Conservation (phyloP, 2,113 vertebrate genomes). For the Marmota monax region DNA sequence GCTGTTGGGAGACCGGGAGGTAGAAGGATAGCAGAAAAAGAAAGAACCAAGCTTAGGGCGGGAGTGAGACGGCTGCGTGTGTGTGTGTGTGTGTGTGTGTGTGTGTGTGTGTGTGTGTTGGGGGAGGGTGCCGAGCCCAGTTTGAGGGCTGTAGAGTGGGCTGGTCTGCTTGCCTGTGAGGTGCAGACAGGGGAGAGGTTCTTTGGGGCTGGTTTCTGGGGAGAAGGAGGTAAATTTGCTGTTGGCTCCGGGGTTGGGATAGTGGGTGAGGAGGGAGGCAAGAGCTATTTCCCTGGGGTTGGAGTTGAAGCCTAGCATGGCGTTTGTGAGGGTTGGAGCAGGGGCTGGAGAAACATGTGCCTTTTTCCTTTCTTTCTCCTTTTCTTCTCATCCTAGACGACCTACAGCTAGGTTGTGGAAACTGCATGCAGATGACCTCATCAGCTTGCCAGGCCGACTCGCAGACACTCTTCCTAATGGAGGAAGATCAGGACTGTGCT, state of each 20-base stretch:
- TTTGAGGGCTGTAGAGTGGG: neutral
- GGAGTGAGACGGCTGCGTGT: neutral
- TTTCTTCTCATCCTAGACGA: neutral
- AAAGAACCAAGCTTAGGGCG: constrained; percentile 42
- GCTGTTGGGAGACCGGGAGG: constrained; percentile 71
- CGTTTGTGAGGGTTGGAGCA: neutral
- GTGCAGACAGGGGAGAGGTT: neutral
- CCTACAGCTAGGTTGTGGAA: neutral
- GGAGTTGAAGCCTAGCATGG: neutral
- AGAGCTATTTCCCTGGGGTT: neutral
- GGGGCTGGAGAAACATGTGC: neutral
- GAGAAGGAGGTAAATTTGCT: neutral
- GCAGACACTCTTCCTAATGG: neutral
- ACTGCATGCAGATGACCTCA: neutral
- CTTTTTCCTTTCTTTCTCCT: accelerated
- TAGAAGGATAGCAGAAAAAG: constrained; percentile 74
- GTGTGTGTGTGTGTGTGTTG: neutral
- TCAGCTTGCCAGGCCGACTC: neutral
- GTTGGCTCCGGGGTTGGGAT: neutral
- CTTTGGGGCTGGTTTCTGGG: neutral
- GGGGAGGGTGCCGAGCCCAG: neutral
- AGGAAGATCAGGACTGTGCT: neutral
- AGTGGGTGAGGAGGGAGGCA: neutral
- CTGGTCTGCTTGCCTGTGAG: neutral
- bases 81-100: too few relatives aligned